phyloP scores from a whole-genome alignment of 2,797 vertebrate genomes.

The Anas acuta region DNA sequence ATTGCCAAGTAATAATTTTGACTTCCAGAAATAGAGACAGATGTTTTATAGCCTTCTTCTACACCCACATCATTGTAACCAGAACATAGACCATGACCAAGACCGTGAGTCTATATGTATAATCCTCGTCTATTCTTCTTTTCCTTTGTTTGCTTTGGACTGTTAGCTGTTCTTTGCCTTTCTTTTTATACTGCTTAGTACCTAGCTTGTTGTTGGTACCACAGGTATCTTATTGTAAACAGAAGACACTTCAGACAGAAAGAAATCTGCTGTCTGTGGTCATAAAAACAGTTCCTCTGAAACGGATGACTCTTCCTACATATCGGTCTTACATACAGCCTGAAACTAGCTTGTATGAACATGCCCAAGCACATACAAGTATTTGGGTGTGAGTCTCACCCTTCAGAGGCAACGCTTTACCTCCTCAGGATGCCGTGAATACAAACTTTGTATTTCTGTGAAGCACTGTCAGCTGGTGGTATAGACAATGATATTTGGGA shows the following conservation, averaged over 20 bases:
- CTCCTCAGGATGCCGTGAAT: background rate
- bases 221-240: background rate
- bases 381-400: background rate
- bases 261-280: background rate
- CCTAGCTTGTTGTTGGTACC: background rate
- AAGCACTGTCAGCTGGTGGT: background rate
- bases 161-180: background rate
- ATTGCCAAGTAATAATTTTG: background rate
- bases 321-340: background rate
- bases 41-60: background rate
- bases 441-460: background rate
- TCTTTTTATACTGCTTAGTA: background rate
- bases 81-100: background rate
- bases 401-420: background rate
- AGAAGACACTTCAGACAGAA: background rate
- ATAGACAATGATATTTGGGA: background rate
- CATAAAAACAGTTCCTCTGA: background rate
- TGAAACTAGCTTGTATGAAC: background rate
- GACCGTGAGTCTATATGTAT: background rate
- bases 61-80: rapidly evolving
- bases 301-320: background rate
- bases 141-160: background rate
- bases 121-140: background rate
- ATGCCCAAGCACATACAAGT: background rate
- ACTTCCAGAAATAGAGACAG: background rate